Evolutionary conservation across 2,888 invertebrate genomes (phyloP), one percentile per base, ranked within the genome.

Genomic region (Mesorhabditis spiculigera): DNA sequence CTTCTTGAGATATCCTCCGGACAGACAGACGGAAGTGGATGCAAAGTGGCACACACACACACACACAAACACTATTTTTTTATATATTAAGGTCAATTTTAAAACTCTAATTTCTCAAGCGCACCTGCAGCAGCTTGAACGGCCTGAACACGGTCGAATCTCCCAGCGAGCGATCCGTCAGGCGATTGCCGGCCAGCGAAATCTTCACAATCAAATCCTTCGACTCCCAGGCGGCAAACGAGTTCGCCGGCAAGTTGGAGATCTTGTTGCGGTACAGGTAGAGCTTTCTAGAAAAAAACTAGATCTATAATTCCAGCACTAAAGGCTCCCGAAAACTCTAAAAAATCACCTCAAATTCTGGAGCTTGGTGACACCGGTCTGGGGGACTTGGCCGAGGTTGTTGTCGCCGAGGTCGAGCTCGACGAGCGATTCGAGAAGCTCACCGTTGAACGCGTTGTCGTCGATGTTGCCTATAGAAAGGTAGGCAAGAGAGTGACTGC

Each of bases 321-420:
- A 10, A 50, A 13, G 58, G n/a, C 58, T 50, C 58, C n/a, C n/a
- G 28, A 28, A 28, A 28, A 28, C 28, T 28, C n/a, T n/a, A n/a
- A 13, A 13, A 13, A 50, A 10, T 50, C 58, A 50, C 58, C 58
- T 50, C 66, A 86, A 76, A 68, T 82, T 84, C 43, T 81, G 73
- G 62, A 86, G 77, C 58, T 75, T 74, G 8, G 81, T 76, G 43
- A 84, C 72, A 16, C 82, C 86, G 4, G 72, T 73, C 65, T 78
- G 78, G 16, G 84, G 84, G 50, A 85, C 73, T 68, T 75, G 74
- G n/a, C 81, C 82, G 43, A 86, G 80, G 67, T 78, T 79, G 77
- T 86, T 86, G 71, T 85, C 84, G 66, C 80, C 71, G 64, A 86
- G 73, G 67, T 86, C 86, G 63, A 86, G 75, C 68, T 86, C 86